A percentile compares a stretch with the other conserved stretches of the same genome.
Evolutionary conservation across 2,113 vertebrate species (phyloP).

Genomic region (Vireo altiloquus): DNA sequence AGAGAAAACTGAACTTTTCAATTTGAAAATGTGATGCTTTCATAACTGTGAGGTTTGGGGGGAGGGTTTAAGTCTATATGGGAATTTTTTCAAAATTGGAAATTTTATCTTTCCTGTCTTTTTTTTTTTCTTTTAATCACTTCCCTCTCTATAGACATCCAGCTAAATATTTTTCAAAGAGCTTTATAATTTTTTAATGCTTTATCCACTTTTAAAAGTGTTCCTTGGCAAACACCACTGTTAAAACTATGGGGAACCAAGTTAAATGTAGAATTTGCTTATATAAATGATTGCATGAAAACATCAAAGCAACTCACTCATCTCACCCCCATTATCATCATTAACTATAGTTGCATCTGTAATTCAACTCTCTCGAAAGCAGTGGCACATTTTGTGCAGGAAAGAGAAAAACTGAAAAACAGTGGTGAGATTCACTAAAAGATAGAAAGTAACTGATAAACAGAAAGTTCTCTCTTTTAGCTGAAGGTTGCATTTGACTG

Average conservation of each 20-base stretch:
- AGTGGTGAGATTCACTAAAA: background rate
- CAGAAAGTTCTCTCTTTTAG: background rate
- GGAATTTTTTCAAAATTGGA: background rate
- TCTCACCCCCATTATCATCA: background rate
- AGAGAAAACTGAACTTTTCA: background rate
- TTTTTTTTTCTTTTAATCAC: background rate
- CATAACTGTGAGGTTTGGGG: background rate
- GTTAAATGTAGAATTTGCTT: background rate
- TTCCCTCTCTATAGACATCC: background rate
- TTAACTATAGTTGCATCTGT: background rate
- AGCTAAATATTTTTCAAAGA: background rate
- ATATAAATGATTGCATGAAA: background rate
- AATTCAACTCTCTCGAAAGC: background rate
- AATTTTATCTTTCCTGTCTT: background rate
- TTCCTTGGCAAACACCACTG: background rate
- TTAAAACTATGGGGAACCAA: background rate
- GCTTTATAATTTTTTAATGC: background rate
- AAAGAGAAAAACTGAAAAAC: background rate
- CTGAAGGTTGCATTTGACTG: background rate
- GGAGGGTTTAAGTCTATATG: background rate
- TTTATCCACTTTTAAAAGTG: background rate
- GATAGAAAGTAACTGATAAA: background rate
- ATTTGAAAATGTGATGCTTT: background rate
- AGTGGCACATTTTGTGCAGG: background rate
- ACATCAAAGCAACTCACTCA: background rate